Evolutionary conservation across 2,888 invertebrate genomes (phyloP).

Genomic region (Orthosia gracilis): DNA sequence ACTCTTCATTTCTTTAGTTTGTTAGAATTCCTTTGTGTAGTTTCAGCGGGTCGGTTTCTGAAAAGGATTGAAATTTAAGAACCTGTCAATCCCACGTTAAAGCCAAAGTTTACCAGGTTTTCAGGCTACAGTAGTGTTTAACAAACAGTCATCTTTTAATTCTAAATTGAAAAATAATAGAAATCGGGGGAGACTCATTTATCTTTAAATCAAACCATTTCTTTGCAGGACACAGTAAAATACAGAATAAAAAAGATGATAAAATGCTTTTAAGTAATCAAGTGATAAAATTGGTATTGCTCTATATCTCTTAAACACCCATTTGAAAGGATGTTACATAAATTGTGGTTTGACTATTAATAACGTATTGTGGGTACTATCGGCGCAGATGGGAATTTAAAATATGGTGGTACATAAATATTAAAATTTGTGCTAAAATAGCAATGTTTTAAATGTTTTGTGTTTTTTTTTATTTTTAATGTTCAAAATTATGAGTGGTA

Average conservation of each 20-base stretch:
- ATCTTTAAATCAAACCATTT: too few species aligned
- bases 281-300: background rate
- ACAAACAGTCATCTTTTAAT: too few species aligned
- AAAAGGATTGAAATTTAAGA: too few species aligned
- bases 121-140: too few species aligned
- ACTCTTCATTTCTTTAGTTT: too few species aligned
- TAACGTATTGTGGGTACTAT: constrained; percentile 20
- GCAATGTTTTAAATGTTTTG: constrained; percentile 27
- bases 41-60: background rate
- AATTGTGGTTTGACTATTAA: constrained; percentile 27
- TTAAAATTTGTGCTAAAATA: constrained; percentile 27
- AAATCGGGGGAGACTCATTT: too few species aligned
- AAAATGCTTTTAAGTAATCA: too few species aligned
- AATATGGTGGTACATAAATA: constrained; percentile 29
- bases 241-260: too few species aligned
- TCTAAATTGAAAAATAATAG: too few species aligned
- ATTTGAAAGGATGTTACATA: constrained; percentile 23
- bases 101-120: too few species aligned
- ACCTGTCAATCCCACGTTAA: too few species aligned
- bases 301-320: background rate
- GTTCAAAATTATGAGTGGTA: background rate
- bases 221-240: too few species aligned
- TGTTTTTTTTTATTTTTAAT: background rate
- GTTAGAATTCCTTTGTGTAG: background rate
- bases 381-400: constrained; percentile 26